A percentile compares a stretch with the other conserved stretches of the same genome.
Conservation (phyloP, 2,797 vertebrate genomes). For the Rhinella marina region DNA sequence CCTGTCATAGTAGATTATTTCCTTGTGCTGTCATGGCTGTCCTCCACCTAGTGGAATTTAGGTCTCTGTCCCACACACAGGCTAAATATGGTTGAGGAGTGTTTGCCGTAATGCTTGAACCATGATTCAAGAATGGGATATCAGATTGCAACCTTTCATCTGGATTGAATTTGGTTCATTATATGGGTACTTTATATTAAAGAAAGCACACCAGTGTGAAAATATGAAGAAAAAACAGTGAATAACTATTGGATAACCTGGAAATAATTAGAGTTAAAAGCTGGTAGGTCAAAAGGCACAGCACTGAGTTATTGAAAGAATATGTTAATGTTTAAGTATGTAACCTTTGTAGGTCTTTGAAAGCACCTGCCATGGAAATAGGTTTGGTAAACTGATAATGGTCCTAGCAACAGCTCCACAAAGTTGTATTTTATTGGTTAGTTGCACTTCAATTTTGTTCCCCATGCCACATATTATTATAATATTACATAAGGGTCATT, state of each 20-base stretch:
- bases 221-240: slow-evolving; percentile 70
- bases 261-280: slow-evolving; percentile 76
- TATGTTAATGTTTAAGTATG: slow-evolving; percentile 71
- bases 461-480: neutral
- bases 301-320: slow-evolving; percentile 75
- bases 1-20: slow-evolving; percentile 50
- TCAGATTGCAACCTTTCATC: slow-evolving; percentile 70
- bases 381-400: slow-evolving; percentile 63
- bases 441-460: neutral
- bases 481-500: neutral
- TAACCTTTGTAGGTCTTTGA: slow-evolving; percentile 64
- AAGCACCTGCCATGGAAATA: slow-evolving; percentile 74
- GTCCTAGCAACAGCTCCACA: slow-evolving; percentile 61
- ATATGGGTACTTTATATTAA: slow-evolving; percentile 69
- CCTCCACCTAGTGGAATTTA: slow-evolving; percentile 44
- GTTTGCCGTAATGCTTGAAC: slow-evolving; percentile 60
- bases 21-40: slow-evolving; percentile 43
- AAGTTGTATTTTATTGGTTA: slow-evolving; percentile 13
- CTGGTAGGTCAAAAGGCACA: slow-evolving; percentile 70
- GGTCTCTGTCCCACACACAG: slow-evolving; percentile 61
- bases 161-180: slow-evolving; percentile 75
- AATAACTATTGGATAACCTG: slow-evolving; percentile 69
- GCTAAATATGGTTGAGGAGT: slow-evolving; percentile 51
- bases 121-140: slow-evolving; percentile 61
- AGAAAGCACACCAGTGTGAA: slow-evolving; percentile 71